phyloP scores from a whole-genome alignment of 2,888 invertebrate genomes.

The Chymomyza caudatula region DNA sequence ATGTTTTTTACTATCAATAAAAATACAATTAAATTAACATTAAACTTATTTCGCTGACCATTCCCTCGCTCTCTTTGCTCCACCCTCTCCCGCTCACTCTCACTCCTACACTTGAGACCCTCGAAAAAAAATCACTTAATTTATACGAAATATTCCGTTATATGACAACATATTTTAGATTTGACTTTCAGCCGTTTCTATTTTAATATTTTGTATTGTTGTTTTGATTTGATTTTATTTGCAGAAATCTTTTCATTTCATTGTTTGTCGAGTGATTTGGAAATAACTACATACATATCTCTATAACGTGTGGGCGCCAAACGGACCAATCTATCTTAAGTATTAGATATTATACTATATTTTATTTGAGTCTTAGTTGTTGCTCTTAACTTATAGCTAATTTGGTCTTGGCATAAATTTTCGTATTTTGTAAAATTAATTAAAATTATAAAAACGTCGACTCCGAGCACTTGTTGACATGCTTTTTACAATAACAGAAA shows the following conservation, averaged over 20 bases:
- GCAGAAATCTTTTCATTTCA: not conserved
- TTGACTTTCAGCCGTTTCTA: not conserved
- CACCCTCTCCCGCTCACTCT: not conserved
- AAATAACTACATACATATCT: constrained; percentile 20
- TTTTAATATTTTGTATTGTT: constrained; percentile 9
- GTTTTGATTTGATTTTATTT: constrained; percentile 5
- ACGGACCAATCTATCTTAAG: not conserved
- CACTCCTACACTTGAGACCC: not conserved
- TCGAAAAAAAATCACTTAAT: constrained; percentile 21
- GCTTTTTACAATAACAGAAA: constrained; percentile 42
- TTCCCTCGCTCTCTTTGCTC: not conserved
- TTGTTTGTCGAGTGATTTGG: constrained; percentile 7
- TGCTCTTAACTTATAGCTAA: constrained; percentile 18
- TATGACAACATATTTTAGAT: constrained; percentile 27
- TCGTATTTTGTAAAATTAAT: constrained; percentile 20
- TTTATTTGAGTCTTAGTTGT: not conserved
- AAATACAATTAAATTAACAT: constrained; percentile 75
- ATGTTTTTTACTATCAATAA: constrained; percentile 75
- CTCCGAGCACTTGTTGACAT: constrained; percentile 29
- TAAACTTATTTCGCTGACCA: constrained; percentile 48
- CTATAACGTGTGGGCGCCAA: constrained; percentile 27
- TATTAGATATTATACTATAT: not conserved
- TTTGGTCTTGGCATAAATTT: constrained; percentile 6
- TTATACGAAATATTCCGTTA: constrained; percentile 46
- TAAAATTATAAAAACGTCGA: constrained; percentile 35